phyloP scores from a whole-genome alignment of 2,888 invertebrate genomes.

The Eupithecia vulgata region DNA sequence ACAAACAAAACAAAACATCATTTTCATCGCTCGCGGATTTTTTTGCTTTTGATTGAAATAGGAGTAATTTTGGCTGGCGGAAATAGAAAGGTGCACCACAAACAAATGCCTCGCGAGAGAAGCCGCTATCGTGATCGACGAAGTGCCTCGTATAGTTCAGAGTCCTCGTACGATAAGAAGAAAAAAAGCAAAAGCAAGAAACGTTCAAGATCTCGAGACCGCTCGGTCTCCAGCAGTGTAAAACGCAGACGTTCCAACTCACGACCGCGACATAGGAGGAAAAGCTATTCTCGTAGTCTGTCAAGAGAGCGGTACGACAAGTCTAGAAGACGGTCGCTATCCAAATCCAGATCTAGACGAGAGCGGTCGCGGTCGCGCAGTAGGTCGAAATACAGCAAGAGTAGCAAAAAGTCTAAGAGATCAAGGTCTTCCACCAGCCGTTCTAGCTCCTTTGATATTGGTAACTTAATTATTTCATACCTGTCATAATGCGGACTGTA shows the following conservation, averaged over 20 bases:
- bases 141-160: slow-evolving; percentile 75
- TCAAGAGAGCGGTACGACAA: slow-evolving; percentile 75
- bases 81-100: slow-evolving; percentile 1
- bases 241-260: slow-evolving; percentile 70
- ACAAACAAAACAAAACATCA: slow-evolving; percentile 2
- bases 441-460: slow-evolving; percentile 74
- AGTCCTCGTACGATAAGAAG: slow-evolving; percentile 73
- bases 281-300: slow-evolving; percentile 74
- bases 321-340: slow-evolving; percentile 66
- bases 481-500: background rate
- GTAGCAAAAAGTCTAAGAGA: slow-evolving; percentile 62
- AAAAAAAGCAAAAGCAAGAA: slow-evolving; percentile 74
- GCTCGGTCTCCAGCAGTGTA: slow-evolving; percentile 68
- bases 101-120: slow-evolving; percentile 75
- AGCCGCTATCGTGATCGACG: slow-evolving; percentile 73
- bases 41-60: background rate
- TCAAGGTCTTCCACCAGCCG: slow-evolving; percentile 69
- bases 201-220: slow-evolving; percentile 71
- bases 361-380: slow-evolving; percentile 64
- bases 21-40: background rate
- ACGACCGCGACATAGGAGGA: slow-evolving; percentile 62
- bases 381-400: slow-evolving; percentile 63
- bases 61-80: background rate
- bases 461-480: slow-evolving; percentile 42
- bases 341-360: slow-evolving; percentile 53